Conservation (phyloP, 2,113 vertebrate species). For the Verasper variegatus region DNA sequence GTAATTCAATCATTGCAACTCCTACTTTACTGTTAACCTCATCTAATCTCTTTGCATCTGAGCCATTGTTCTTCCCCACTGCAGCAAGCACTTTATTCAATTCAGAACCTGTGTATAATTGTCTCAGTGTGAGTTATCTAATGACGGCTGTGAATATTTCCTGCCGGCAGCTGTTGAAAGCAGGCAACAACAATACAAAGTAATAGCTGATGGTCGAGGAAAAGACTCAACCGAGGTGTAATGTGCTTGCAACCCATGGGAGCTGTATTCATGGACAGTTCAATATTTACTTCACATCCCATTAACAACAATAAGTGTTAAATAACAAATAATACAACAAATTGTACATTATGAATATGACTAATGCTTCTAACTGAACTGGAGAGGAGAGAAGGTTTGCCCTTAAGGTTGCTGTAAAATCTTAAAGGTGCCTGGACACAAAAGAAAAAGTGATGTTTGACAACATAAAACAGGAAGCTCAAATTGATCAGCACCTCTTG, state of each 20-base stretch:
- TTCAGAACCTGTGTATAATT: conserved; percentile 42
- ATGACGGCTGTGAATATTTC: conserved; percentile 51
- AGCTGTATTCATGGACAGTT: conserved; percentile 10
- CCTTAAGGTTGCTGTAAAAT: neutral
- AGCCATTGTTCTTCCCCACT: conserved; percentile 12
- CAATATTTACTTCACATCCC: neutral
- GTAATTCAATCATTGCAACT: conserved; percentile 9
- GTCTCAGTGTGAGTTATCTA: conserved; percentile 53
- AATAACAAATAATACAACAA: neutral
- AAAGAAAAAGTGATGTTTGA: neutral
- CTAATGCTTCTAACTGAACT: neutral
- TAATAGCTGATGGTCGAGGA: conserved; percentile 30
- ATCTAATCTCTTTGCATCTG: conserved; percentile 27
- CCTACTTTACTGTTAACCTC: conserved; percentile 34
- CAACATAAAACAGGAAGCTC: conserved; percentile 3
- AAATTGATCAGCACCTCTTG: neutral
- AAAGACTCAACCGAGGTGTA: conserved; percentile 44
- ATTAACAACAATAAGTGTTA: neutral
- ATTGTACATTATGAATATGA: neutral
- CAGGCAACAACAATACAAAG: conserved; percentile 49
- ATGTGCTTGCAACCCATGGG: conserved; percentile 30
- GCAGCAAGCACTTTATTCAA: conserved; percentile 24
- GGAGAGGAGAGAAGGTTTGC: neutral
- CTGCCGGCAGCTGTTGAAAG: conserved; percentile 59
- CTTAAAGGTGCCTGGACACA: neutral